Evolutionary conservation across 2,113 vertebrate species (phyloP).

Genomic region (Etheostoma spectabile): DNA sequence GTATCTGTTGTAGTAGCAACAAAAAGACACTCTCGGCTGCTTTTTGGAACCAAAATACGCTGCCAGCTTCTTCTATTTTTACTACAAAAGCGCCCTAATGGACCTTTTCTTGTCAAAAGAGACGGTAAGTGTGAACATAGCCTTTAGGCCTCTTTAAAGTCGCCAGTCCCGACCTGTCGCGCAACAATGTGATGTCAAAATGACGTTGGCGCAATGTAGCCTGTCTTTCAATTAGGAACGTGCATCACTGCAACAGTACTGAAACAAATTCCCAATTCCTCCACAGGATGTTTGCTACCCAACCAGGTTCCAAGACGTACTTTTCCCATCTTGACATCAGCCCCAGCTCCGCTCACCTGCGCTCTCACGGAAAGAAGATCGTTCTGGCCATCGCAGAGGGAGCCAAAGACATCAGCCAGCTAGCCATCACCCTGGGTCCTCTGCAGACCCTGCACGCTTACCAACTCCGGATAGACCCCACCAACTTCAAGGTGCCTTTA

Average conservation of each 20-base stretch:
- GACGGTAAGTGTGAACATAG: too few species aligned
- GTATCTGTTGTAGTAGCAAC: too few species aligned
- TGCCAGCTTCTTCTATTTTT: too few species aligned
- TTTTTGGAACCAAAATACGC: too few species aligned
- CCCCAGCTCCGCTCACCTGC: slow-evolving; percentile 73
- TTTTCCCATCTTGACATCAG: slow-evolving; percentile 84
- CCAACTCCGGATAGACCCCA: slow-evolving; percentile 82
- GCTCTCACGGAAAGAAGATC: slow-evolving; percentile 81
- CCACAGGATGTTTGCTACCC: slow-evolving; percentile 81
- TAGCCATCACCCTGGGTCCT: slow-evolving; percentile 76
- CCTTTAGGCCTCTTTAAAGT: too few species aligned
- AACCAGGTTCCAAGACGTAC: slow-evolving; percentile 85
- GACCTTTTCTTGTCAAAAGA: too few species aligned
- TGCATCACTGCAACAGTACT: background rate
- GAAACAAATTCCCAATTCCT: background rate
- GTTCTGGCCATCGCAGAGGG: slow-evolving; percentile 81
- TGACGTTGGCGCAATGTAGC: too few species aligned
- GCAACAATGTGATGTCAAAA: too few species aligned
- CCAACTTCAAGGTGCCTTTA: slow-evolving; percentile 84
- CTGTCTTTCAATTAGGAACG: background rate
- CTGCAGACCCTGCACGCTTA: slow-evolving; percentile 85
- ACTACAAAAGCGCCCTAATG: too few species aligned
- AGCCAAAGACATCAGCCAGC: slow-evolving; percentile 79
- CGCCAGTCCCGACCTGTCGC: too few species aligned
- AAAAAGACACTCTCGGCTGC: too few species aligned